These are phyloP conservation scores for Hydropsyche tenuis DNA, from an alignment of 1,140 invertebrate species.

Conservation along the genomic window DNA sequence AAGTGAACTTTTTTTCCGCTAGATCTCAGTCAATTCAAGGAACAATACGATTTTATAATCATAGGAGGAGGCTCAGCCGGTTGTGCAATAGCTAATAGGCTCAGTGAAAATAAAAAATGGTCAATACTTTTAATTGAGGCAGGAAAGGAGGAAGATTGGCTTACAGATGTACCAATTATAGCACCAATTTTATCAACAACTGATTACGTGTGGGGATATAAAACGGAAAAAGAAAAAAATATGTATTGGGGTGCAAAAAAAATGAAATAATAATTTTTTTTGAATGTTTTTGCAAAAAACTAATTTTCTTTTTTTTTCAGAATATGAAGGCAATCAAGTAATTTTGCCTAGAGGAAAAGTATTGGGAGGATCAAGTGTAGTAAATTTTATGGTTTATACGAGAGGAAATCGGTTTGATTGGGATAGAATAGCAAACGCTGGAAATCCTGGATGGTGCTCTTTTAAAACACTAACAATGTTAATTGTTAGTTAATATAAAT, in stretches of 20 bases:
- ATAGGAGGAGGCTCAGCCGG: constrained; percentile 79
- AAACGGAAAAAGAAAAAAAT: constrained; percentile 68
- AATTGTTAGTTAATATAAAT: no score
- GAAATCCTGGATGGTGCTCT: constrained; percentile 50
- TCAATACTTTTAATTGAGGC: constrained; percentile 72
- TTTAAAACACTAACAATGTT: background rate
- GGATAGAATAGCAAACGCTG: constrained; percentile 61
- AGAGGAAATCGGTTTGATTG: constrained; percentile 62
- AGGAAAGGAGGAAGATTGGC: constrained; percentile 69
- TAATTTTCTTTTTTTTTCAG: constrained; percentile 55
- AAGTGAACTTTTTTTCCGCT: no score
- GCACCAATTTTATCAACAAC: constrained; percentile 69
- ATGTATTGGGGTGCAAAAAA: constrained; percentile 54
- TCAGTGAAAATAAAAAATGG: constrained; percentile 68
- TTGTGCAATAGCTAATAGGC: constrained; percentile 63
- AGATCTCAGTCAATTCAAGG: background rate
- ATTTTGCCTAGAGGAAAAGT: constrained; percentile 68
- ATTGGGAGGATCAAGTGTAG: constrained; percentile 62
- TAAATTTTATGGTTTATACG: constrained; percentile 67
- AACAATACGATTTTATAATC: constrained; percentile 80
- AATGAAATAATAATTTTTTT: background rate
- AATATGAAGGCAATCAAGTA: constrained; percentile 61
- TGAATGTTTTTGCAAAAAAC: background rate
- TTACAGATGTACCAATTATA: constrained; percentile 71
- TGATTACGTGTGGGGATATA: constrained; percentile 74